Evolutionary conservation across 2,113 vertebrate genomes (phyloP).

Genomic region (Hippocampus barbouri): DNA sequence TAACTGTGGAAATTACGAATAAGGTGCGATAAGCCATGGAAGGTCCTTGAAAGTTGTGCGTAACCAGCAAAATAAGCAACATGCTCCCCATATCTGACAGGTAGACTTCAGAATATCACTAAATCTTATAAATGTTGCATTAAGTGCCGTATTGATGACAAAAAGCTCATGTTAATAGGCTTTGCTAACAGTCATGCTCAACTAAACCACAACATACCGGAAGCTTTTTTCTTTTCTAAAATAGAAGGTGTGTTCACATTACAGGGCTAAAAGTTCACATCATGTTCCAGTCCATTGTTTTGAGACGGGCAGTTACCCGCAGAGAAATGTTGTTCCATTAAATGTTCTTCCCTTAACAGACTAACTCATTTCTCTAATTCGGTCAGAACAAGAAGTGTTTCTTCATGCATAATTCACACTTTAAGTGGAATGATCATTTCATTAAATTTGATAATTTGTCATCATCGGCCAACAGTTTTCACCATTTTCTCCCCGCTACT

Average conservation of each 20-base stretch:
- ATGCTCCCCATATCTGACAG: not conserved
- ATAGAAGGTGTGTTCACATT: not conserved
- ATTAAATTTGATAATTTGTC: constrained; percentile 64
- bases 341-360: constrained; percentile 25
- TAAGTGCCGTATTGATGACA: no score
- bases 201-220: not conserved
- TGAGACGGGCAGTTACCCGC: not conserved
- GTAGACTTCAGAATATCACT: no score
- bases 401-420: constrained; percentile 55
- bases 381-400: constrained; percentile 47
- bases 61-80: not conserved
- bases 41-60: no score
- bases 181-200: not conserved
- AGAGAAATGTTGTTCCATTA: constrained; percentile 31
- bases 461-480: constrained; percentile 38
- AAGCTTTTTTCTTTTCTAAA: not conserved
- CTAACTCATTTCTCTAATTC: constrained; percentile 36
- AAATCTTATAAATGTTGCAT: no score
- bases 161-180: not conserved
- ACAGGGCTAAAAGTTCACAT: no score
- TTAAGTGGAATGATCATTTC: constrained; percentile 57
- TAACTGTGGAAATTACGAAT: not conserved
- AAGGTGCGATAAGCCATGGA: not conserved
- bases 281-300: constrained; percentile 1
- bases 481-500: constrained; percentile 33